These are phyloP conservation scores for Apotomis turbidana DNA, from an alignment of 2,888 invertebrate genomes.

Conservation along the genomic window DNA sequence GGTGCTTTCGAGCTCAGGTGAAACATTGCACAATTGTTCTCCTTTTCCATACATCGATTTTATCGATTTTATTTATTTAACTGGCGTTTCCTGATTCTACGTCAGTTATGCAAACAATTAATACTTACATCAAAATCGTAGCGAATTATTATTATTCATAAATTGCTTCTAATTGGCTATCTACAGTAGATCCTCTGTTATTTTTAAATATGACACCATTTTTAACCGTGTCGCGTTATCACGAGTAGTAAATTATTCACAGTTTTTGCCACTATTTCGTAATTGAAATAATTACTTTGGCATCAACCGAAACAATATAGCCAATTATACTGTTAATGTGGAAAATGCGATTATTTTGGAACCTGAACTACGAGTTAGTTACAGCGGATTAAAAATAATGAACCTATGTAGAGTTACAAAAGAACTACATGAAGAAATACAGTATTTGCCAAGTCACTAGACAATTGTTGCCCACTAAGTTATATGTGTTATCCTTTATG, in stretches of 20 bases:
- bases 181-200: not conserved
- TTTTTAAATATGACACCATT: constrained; percentile 2
- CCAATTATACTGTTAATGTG: constrained; percentile 30
- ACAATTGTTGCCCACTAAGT: no score
- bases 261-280: constrained; percentile 18
- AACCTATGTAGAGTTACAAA: no score
- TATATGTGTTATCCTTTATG: no score
- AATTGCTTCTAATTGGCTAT: constrained; percentile 14
- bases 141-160: not conserved
- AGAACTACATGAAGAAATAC: no score
- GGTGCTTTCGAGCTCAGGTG: constrained; percentile 27
- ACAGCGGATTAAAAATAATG: not conserved
- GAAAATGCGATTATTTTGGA: constrained; percentile 21
- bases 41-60: constrained; percentile 13
- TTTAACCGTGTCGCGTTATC: constrained; percentile 4
- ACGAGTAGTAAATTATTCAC: constrained; percentile 7
- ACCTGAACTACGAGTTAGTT: not conserved
- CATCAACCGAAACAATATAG: constrained; percentile 20
- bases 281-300: constrained; percentile 24
- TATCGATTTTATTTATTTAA: constrained; percentile 15
- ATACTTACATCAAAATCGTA: constrained; percentile 3
- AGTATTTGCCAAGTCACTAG: no score
- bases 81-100: not conserved
- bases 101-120: not conserved
- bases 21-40: constrained; percentile 35